phyloP scores from a whole-genome alignment of 2,113 vertebrate genomes.

The Rhagologus leucostigma region DNA sequence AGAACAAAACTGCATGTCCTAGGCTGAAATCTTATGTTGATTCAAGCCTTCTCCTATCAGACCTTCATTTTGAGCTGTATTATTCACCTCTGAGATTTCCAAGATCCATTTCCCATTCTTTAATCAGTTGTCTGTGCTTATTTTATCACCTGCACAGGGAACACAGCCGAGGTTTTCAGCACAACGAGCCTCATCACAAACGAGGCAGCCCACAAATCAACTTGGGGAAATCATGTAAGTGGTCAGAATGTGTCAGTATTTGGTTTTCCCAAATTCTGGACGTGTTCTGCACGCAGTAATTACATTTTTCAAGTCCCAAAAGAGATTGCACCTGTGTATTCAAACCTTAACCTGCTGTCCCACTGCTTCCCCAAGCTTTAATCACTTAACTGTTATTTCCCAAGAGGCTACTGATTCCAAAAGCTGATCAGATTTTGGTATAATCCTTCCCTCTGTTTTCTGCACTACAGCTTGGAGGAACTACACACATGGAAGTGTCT shows the following conservation, averaged over 20 bases:
- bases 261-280: background rate
- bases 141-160: background rate
- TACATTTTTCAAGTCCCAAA: background rate
- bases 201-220: background rate
- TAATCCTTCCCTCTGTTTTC: background rate
- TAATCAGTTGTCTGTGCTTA: background rate
- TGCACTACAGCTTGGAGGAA: background rate
- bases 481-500: background rate
- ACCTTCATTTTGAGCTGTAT: background rate
- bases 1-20: background rate
- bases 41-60: background rate
- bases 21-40: background rate
- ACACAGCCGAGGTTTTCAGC: background rate
- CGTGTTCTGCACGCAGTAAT: background rate
- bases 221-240: background rate
- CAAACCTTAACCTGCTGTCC: background rate
- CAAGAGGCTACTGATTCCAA: background rate
- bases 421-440: background rate
- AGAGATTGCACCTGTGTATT: background rate
- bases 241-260: background rate
- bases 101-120: background rate
- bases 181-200: background rate
- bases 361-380: background rate
- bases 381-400: background rate
- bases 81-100: background rate